Evolutionary conservation across 2,888 invertebrate genomes (phyloP), one percentile per base, ranked within the genome.

Genomic region (Volucella inanis): DNA sequence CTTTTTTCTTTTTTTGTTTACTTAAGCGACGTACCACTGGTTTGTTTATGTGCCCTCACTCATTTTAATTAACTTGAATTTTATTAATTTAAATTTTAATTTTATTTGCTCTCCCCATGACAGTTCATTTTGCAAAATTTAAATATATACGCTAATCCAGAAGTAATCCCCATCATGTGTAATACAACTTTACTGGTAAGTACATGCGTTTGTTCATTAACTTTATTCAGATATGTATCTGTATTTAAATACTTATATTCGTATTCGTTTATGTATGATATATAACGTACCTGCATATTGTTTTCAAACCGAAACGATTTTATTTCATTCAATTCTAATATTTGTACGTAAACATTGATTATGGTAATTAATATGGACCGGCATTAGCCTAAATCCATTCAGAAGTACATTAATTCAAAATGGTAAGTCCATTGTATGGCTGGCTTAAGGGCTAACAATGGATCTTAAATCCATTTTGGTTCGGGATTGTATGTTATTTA

Each of bases 81-180:
- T 71, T 47, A 55, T 55, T 65, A 11, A 10, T n/a, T 52, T 41
- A 65, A 45, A 61, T 15, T 22, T 59, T 18, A 47, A 38, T 65
- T 49, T 49, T 55, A 12, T 82, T 71, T 67, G 50, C 57, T 62
- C 14, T 31, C 31, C 3, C n/a, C 15, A 49, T 11, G 65, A 76
- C 81, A 85, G 85, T 85, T 80, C 64, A 47, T 85, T 76, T 80
- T 85, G 57, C 81, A 85, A 81, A 72, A 52, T 55, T 68, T 85
- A 38, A 81, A 85, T 77, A 68, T 85, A 62, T 85, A 81, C 15
- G 76, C 55, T 61, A 85, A 85, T 81, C 81, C 85, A 4, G 85
- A 81, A 43, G 85, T 85, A 50, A 85, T 85, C 47, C 85, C 80
- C 50, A 47, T 77, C 45, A 77, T 81, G 72, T 85, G 85, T 67